phyloP scores from a whole-genome alignment of 2,888 invertebrate species.

The Griposia aprilina region DNA sequence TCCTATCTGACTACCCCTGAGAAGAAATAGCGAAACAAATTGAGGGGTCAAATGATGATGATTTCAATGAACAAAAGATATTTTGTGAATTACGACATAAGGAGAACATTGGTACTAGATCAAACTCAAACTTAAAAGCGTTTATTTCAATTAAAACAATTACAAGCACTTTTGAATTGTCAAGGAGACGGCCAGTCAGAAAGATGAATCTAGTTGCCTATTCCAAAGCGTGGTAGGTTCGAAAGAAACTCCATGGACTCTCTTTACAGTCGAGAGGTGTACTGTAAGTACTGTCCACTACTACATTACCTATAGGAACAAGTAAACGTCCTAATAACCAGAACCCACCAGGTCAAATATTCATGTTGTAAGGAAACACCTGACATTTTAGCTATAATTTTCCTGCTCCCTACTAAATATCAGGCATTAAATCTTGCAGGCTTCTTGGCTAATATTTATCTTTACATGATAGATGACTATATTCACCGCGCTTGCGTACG shows the following conservation, averaged over 20 bases:
- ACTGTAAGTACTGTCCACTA: background rate
- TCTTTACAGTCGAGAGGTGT: background rate
- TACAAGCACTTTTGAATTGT: background rate
- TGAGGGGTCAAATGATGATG: too few species aligned
- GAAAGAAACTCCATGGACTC: background rate
- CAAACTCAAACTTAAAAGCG: background rate
- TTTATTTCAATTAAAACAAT: background rate
- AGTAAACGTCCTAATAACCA: background rate
- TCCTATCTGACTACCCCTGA: too few species aligned
- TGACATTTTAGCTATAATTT: conserved; percentile 59
- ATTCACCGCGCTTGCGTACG: conserved; percentile 49
- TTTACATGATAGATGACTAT: conserved; percentile 62
- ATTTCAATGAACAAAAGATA: background rate
- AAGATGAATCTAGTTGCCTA: background rate
- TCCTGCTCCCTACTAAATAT: conserved; percentile 52
- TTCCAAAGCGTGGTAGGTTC: background rate
- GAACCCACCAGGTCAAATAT: conserved; percentile 20
- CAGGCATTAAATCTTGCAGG: conserved; percentile 53
- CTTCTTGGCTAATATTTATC: conserved; percentile 62
- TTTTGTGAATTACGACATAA: background rate
- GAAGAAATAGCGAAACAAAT: too few species aligned
- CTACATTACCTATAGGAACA: background rate
- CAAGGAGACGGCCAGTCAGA: background rate
- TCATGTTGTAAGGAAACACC: conserved; percentile 24
- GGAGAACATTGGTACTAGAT: background rate